A percentile compares a stretch with the other conserved stretches of the same genome.
Evolutionary conservation across 2,113 vertebrate species (phyloP).

Genomic region (Oncorhynchus masou): DNA sequence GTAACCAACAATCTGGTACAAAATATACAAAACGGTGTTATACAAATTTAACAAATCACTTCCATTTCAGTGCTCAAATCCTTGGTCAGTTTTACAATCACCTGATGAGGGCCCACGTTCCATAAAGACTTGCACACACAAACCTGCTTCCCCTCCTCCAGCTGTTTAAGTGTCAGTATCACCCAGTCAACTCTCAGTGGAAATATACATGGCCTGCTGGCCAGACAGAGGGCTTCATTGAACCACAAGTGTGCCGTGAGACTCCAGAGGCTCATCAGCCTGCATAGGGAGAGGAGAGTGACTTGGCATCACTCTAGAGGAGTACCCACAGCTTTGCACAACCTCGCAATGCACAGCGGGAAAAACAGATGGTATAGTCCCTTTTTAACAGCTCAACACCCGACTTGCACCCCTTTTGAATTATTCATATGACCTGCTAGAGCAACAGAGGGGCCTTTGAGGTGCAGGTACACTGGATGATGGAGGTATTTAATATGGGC

Average conservation of each 20-base stretch:
- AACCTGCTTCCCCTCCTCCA: slow-evolving; percentile 54
- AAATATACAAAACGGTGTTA: too few species aligned
- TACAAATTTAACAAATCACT: too few species aligned
- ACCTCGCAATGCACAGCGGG: slow-evolving; percentile 51
- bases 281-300: slow-evolving; percentile 30
- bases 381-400: slow-evolving; percentile 61
- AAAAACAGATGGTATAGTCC: slow-evolving; percentile 76
- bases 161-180: slow-evolving; percentile 63
- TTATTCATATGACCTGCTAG: slow-evolving; percentile 70
- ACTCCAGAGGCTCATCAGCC: slow-evolving; percentile 63
- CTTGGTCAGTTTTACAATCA: too few species aligned
- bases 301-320: slow-evolving; percentile 67
- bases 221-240: slow-evolving; percentile 64
- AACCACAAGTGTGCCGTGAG: slow-evolving; percentile 58
- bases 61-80: too few species aligned
- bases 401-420: slow-evolving; percentile 55
- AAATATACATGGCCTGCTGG: slow-evolving; percentile 27
- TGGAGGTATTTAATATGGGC: slow-evolving; percentile 47
- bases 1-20: too few species aligned
- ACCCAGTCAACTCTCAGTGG: slow-evolving; percentile 50
- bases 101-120: too few species aligned
- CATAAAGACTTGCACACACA: background rate
- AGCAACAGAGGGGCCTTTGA: slow-evolving; percentile 69
- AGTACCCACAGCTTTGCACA: slow-evolving; percentile 41
- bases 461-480: slow-evolving; percentile 65